A percentile compares a stretch with the other conserved stretches of the same genome.
Conservation (phyloP, 2,888 invertebrate species). For the Clanis bilineata region DNA sequence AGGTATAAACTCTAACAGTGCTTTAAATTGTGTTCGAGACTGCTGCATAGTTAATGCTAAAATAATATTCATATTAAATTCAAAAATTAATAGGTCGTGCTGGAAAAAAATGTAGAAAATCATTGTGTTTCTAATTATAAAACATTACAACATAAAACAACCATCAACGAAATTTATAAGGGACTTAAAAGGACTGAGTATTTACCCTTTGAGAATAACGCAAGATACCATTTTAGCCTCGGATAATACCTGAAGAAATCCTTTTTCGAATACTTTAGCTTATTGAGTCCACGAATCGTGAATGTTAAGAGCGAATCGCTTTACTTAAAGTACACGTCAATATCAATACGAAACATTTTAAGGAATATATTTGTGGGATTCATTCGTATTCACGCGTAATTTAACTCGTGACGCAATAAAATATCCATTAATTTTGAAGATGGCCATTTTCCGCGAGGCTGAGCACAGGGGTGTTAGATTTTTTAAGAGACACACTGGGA, state of each 20-base stretch:
- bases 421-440: constrained; percentile 78
- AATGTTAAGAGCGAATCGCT: constrained; percentile 34
- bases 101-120: no score
- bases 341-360: constrained; percentile 40
- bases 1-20: no score
- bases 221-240: constrained; percentile 29
- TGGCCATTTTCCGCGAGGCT: constrained; percentile 71
- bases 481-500: constrained; percentile 49
- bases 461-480: constrained; percentile 60
- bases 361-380: constrained; percentile 52
- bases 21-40: no score
- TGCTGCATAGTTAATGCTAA: no score
- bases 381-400: constrained; percentile 71
- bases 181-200: neutral
- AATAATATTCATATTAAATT: no score
- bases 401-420: constrained; percentile 75
- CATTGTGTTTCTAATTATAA: no score
- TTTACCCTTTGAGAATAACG: constrained; percentile 19
- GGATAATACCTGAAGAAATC: constrained; percentile 33
- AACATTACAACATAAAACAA: no score
- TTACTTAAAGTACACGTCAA: constrained; percentile 39
- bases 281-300: constrained; percentile 33
- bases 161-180: neutral
- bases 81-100: no score
- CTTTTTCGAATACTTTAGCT: constrained; percentile 30